Base-by-base conservation (phyloP, 2,888 invertebrate genomes). In the Argyra leucocephala region DNA sequence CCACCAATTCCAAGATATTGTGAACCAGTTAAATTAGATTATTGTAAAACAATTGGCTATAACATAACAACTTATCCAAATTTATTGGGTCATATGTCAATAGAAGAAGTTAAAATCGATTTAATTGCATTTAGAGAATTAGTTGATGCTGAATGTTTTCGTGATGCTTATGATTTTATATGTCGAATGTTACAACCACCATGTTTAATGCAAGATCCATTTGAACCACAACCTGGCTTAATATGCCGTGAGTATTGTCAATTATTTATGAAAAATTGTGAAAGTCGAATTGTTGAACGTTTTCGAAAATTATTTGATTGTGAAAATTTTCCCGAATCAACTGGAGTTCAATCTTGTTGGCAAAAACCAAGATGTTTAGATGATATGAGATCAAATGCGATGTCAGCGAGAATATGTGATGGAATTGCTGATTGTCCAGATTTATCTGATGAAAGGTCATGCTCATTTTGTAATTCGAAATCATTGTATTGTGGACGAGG, bases 121-220 rank as follows among this genome's bases (percentile, higher is more conserved):
- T 84, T 93, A 22, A 91, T 93, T 62, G 84, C 89, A 0, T 93
- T 90, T 75, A 86, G 91, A 67, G 92, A 90, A 76, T 80, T 94
- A n/a, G 88, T 94, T 9, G 94, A 94, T 76, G 91, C 91, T 0
- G 93, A 94, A 78, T 95, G 95, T 76, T 93, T 91, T 73, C 84
- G 88, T 69, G 84, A 91, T 71, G 92, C 94, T 1, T 91, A 91
- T 80, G 93, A 95, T 74, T 93, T 94, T 74, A 86, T 95, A 7
- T 95, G 95, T 74, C 89, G 90, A 73, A 83, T 92, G 68, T 80
- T 94, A 61, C 94, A 94, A 76, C 93, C 94, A 0, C 85, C 87
- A 0, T 94, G 94, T 75, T 82, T 84, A 26, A 79, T 88, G 66
- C 81, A 88, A 66, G 82, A 88, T 21, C 89, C 91, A 0, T 68